A percentile compares a stretch with the other conserved stretches of the same genome.
Evolutionary conservation across 2,888 invertebrate genomes (phyloP).

Genomic region (Cyaniris semiargus): DNA sequence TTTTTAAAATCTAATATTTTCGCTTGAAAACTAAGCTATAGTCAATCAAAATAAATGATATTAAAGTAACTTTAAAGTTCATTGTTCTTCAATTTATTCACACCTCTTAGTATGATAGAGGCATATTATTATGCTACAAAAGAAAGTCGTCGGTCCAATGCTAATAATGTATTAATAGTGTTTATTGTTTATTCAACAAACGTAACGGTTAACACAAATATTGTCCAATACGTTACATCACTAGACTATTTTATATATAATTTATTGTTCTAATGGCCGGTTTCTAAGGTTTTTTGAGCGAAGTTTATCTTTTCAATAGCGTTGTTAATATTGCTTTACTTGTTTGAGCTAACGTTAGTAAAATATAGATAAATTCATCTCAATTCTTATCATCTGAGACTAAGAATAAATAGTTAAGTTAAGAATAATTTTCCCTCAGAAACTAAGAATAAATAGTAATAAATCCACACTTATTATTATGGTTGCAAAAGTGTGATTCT

Average conservation of each 20-base stretch:
- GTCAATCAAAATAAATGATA: not conserved
- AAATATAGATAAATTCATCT: no score
- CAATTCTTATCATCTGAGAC: no score
- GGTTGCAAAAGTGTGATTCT: no score
- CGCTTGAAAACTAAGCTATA: not conserved
- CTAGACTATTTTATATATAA: conserved; percentile 1
- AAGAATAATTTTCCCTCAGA: no score
- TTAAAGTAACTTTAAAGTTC: not conserved
- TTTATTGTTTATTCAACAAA: conserved; percentile 30
- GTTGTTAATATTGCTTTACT: not conserved
- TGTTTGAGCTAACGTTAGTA: not conserved
- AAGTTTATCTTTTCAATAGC: not conserved
- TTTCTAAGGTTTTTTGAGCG: not conserved
- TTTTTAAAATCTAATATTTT: no score
- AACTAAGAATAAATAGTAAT: no score
- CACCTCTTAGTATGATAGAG: not conserved
- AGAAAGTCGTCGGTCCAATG: conserved; percentile 17
- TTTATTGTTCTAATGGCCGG: not conserved
- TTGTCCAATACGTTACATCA: conserved; percentile 22
- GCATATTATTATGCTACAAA: conserved; percentile 18
- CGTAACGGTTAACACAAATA: conserved; percentile 27
- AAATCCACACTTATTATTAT: no score
- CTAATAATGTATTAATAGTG: conserved; percentile 26
- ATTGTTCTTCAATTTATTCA: not conserved
- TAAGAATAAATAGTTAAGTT: no score